phyloP scores from a whole-genome alignment of 2,113 vertebrate genomes.

The Poeciliopsis turrubarensis region DNA sequence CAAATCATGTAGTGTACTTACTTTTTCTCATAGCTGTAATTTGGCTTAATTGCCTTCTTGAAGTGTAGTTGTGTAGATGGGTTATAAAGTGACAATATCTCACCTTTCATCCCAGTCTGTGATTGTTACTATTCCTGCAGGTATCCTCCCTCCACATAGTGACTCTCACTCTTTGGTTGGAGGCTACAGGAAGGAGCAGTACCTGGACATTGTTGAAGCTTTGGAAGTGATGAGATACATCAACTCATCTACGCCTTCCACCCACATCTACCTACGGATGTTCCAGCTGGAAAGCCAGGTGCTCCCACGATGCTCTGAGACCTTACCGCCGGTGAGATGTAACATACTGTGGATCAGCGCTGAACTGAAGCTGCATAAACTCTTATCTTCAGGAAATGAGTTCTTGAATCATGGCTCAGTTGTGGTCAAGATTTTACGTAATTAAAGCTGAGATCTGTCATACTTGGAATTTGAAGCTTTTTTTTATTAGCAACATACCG shows the following conservation, averaged over 20 bases:
- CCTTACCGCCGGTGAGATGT: slow-evolving; percentile 79
- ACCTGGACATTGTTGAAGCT: slow-evolving; percentile 86
- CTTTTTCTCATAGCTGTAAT: background rate
- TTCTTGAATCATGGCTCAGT: background rate
- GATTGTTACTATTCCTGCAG: slow-evolving; percentile 64
- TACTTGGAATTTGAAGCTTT: background rate
- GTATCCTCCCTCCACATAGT: slow-evolving; percentile 92
- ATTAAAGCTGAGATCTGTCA: background rate
- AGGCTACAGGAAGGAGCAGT: slow-evolving; percentile 88
- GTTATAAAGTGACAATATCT: no score
- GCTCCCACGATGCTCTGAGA: slow-evolving; percentile 86
- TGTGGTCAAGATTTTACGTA: background rate
- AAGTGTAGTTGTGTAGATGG: no score
- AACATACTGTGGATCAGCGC: background rate
- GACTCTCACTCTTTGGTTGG: slow-evolving; percentile 91
- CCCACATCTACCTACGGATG: slow-evolving; percentile 89
- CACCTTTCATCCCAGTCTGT: no score
- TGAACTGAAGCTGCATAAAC: background rate
- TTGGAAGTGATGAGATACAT: slow-evolving; percentile 88
- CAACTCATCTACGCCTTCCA: slow-evolving; percentile 82
- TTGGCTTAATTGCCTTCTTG: no score
- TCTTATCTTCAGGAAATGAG: background rate
- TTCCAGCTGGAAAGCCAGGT: slow-evolving; percentile 90
- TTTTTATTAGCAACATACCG: background rate
- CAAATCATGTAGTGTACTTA: no score